Evolutionary conservation across 2,888 invertebrate genomes (phyloP).

Genomic region (Cacoxenus indagator): DNA sequence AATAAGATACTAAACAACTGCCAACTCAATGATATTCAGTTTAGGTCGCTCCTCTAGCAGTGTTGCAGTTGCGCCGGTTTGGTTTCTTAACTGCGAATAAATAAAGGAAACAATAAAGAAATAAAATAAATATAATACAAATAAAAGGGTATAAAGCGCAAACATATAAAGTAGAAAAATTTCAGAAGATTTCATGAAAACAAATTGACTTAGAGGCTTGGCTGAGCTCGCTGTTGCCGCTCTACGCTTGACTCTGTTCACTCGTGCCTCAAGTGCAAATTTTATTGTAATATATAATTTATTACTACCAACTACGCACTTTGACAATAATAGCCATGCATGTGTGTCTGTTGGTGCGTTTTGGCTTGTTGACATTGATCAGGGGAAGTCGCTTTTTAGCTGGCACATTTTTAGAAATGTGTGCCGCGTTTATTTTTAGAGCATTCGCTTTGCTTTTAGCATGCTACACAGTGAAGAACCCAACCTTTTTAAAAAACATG

Average conservation of each 20-base stretch:
- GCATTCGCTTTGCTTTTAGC: not conserved
- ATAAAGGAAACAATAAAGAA: conserved; percentile 35
- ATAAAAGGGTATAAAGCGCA: conserved; percentile 2
- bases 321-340: conserved; percentile 25
- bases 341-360: not conserved
- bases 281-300: conserved; percentile 64
- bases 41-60: not conserved
- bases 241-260: not conserved
- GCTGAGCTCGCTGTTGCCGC: not conserved
- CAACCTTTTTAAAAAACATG: too few relatives aligned
- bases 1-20: not conserved
- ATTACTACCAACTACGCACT: conserved; percentile 44
- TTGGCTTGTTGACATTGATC: not conserved
- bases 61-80: not conserved
- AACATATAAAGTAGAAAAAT: conserved; percentile 20
- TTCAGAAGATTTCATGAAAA: conserved; percentile 61
- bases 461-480: too few relatives aligned
- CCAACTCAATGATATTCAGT: not conserved
- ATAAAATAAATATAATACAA: conserved; percentile 54
- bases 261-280: conserved; percentile 49
- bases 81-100: not conserved
- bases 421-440: not conserved
- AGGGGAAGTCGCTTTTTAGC: not conserved
- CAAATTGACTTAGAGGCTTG: conserved; percentile 59
- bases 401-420: not conserved